A percentile compares a stretch with the other conserved stretches of the same genome.
phyloP scores from a whole-genome alignment of 2,113 vertebrate species.

The Panthera uncia region DNA sequence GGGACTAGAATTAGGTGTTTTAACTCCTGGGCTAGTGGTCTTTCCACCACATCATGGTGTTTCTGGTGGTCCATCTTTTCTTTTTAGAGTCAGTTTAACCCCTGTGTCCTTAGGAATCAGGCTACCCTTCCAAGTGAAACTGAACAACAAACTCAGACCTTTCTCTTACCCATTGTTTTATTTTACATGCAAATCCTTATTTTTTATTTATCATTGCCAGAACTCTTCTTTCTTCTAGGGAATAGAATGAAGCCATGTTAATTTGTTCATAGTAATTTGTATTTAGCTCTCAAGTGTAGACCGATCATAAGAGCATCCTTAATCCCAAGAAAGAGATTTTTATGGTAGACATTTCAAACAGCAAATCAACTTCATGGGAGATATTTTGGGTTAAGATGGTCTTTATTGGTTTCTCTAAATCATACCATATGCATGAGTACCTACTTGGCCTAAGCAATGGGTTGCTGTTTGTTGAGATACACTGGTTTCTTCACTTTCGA shows the following conservation, averaged over 20 bases:
- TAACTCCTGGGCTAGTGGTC: background rate
- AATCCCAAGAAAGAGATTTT: background rate
- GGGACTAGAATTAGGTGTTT: background rate
- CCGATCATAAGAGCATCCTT: background rate
- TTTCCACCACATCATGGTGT: background rate
- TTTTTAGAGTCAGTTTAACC: background rate
- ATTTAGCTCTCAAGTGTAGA: background rate
- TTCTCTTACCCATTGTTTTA: background rate
- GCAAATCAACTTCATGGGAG: background rate
- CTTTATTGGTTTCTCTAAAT: constrained; percentile 22
- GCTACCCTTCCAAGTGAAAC: background rate
- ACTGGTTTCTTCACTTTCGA: background rate
- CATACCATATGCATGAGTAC: background rate
- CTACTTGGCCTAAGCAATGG: background rate
- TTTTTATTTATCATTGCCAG: background rate
- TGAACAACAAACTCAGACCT: background rate
- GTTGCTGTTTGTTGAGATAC: constrained; percentile 4
- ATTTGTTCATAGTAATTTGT: background rate
- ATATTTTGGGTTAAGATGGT: background rate
- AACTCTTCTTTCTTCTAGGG: background rate
- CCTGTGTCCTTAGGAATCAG: background rate
- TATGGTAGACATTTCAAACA: background rate
- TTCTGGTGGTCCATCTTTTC: background rate
- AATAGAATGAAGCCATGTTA: background rate
- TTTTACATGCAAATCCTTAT: background rate